phyloP scores from a whole-genome alignment of 2,113 vertebrate species.

The Gambusia holbrooki region DNA sequence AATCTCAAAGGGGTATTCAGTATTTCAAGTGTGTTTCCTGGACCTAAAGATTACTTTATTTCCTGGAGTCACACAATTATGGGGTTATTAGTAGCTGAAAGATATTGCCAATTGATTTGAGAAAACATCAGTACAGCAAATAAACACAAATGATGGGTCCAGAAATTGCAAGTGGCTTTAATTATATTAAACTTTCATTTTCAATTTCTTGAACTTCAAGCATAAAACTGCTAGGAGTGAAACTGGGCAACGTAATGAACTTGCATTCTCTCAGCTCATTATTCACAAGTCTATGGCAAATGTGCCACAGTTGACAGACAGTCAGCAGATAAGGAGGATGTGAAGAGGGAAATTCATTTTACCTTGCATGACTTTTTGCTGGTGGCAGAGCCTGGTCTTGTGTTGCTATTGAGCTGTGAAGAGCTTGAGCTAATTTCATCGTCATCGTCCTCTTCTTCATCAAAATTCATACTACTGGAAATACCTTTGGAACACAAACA shows the following conservation, averaged over 20 bases:
- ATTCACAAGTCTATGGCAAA: background rate
- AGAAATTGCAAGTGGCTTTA: background rate
- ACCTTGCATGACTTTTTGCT: slow-evolving; percentile 97
- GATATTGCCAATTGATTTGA: background rate
- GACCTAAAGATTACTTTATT: background rate
- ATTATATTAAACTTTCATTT: slow-evolving; percentile 2
- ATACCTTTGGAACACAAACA: slow-evolving; percentile 81
- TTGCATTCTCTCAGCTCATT: background rate
- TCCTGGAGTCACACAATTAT: background rate
- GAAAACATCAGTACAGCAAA: background rate
- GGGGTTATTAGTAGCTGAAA: background rate
- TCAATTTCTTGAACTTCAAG: slow-evolving; percentile 8
- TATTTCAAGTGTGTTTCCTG: background rate
- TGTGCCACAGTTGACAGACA: background rate
- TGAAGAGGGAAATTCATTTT: slow-evolving; percentile 6
- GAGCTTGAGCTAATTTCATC: slow-evolving; percentile 97
- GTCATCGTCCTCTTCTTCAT: slow-evolving; percentile 95
- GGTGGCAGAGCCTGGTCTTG: slow-evolving; percentile 92
- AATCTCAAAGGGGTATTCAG: background rate
- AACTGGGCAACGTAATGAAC: background rate
- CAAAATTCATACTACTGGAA: slow-evolving; percentile 98
- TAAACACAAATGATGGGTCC: slow-evolving; percentile 2
- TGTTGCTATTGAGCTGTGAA: slow-evolving; percentile 96
- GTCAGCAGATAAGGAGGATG: background rate
- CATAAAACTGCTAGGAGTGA: slow-evolving; percentile 1